Evolutionary conservation across 1,140 invertebrate genomes (phyloP).

Genomic region (Cyrtorhinus lividipennis): DNA sequence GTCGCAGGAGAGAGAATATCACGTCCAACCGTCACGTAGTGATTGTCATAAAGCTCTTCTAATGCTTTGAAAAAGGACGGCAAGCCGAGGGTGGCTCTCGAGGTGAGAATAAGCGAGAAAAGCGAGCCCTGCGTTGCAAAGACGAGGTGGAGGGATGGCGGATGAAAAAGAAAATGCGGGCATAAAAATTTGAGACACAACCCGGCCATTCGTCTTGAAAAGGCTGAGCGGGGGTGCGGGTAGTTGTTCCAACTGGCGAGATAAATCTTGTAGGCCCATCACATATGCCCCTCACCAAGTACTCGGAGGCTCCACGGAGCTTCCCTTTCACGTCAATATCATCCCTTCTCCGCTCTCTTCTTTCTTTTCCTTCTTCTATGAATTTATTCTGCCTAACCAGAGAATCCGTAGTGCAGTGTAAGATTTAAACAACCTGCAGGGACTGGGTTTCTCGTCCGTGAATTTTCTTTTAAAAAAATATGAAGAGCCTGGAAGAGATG

Average conservation of each 20-base stretch:
- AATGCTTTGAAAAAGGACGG: no score
- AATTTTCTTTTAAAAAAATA: no score
- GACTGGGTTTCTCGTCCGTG: no score
- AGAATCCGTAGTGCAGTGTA: no score
- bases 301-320: background rate
- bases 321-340: background rate
- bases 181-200: slow-evolving; percentile 13
- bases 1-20: background rate
- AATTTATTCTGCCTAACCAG: no score
- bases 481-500: no score
- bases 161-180: slow-evolving; percentile 9
- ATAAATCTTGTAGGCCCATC: slow-evolving; percentile 3
- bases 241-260: slow-evolving; percentile 8
- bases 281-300: slow-evolving; percentile 1
- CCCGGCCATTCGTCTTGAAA: slow-evolving; percentile 6
- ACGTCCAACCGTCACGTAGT: background rate
- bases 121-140: no score
- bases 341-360: background rate
- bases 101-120: background rate
- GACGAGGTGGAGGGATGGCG: background rate
- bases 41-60: background rate
- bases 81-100: background rate
- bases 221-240: background rate
- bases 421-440: no score
- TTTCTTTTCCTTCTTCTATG: no score